Percentiles rank a stretch among this genome's conserved stretches.
phyloP scores from a whole-genome alignment of 2,888 invertebrate species.

The Tenthredo amoena region DNA sequence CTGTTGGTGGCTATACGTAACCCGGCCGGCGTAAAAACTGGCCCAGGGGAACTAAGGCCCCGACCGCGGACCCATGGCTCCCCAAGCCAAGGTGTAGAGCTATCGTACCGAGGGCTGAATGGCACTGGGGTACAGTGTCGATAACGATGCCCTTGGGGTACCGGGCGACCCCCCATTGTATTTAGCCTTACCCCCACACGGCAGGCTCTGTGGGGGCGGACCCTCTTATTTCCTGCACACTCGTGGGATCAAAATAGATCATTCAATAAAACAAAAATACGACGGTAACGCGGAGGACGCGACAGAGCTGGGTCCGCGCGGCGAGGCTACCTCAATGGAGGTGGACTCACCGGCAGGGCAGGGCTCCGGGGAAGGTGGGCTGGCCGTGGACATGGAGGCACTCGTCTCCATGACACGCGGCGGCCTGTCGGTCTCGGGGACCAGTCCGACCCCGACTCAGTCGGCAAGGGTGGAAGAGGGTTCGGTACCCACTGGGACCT shows the following conservation, averaged over 20 bases:
- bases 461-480: conserved; percentile 15
- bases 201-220: conserved; percentile 54
- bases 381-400: conserved; percentile 12
- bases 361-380: neutral
- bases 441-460: neutral
- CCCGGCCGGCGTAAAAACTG: no score
- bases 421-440: neutral
- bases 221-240: conserved; percentile 43
- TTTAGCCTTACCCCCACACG: conserved; percentile 40
- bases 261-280: neutral
- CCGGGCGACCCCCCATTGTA: conserved; percentile 55
- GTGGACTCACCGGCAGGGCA: neutral
- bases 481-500: neutral
- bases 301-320: neutral
- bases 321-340: neutral
- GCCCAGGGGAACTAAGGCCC: neutral
- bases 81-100: conserved; percentile 55
- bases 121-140: conserved; percentile 53
- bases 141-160: conserved; percentile 56
- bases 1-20: no score
- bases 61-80: conserved; percentile 2
- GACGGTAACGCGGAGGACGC: neutral
- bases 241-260: conserved; percentile 25
- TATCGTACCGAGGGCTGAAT: conserved; percentile 57
- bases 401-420: neutral